Evolutionary conservation across 2,888 invertebrate genomes (phyloP), one percentile per base, ranked within the genome.

Genomic region (Oxyteleia sp.): DNA sequence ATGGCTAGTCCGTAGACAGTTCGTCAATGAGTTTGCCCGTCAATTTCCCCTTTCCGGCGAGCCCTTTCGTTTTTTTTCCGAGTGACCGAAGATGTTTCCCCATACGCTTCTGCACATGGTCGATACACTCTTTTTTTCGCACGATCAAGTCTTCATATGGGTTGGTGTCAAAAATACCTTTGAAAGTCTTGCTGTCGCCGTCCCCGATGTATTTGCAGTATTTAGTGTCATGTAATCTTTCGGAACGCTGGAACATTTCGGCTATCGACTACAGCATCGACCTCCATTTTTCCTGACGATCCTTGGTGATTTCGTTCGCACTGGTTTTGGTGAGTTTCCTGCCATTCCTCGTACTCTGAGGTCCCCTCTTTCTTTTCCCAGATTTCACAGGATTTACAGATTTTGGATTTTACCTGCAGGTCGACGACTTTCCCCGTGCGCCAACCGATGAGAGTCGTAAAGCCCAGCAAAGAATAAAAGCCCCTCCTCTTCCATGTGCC

Each of bases 1-100:
- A 86, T 85, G 2, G 82, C 83, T 11, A 85, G 61, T 29, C 84
- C 82, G 51, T 86, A 87, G 75, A 64, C 20, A 83, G 45, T 29
- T 83, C 79, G 35, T 83, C 68, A 53, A 82, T 82, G 20, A 82
- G 49, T 59, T 82, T 69, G 2, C 69, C 75, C 18, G 64, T 69
- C 26, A 71, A 29, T 15, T 82, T 78, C 2, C 78, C 78, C 53
- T 61, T 71, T 53, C 66, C 75, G 29, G 45, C 59, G 32, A 61
- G 16, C 29, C 16, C 32, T 53, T 61, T 61, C 38, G 26, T 61
- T 3, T 61, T 45, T 43, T 43, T 61, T 18, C 16, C 26, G 26
- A 43, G 26, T 41, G 26, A 18, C 18, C 61, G 26, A 26, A 61
- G 45, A 43, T 61, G 45, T 26, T 20, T 75, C 11, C 69, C 69